These are phyloP conservation scores for Zaprionus nigranus DNA, from an alignment of 1,140 invertebrate species.

Conservation along the genomic window DNA sequence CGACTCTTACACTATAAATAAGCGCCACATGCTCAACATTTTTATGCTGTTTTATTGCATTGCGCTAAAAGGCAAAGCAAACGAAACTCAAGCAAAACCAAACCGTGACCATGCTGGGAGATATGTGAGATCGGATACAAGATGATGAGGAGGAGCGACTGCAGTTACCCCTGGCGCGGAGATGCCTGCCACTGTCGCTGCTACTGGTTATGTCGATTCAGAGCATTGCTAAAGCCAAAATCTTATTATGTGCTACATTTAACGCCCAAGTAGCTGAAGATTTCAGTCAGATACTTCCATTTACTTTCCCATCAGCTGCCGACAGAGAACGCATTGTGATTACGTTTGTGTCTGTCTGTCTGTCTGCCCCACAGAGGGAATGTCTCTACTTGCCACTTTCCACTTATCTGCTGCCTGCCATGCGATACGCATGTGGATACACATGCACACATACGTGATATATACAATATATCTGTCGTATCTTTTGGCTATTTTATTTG, in stretches of 20 bases:
- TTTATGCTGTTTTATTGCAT: constrained; percentile 81
- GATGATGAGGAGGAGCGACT: neutral
- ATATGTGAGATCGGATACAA: neutral
- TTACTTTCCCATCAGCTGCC: constrained; percentile 27
- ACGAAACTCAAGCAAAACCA: constrained; percentile 40
- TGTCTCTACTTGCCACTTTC: constrained; percentile 11
- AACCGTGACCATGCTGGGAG: constrained; percentile 17
- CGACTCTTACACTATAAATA: constrained; percentile 68
- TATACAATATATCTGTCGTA: constrained; percentile 27
- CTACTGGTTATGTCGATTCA: constrained; percentile 16
- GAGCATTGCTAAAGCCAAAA: constrained; percentile 44
- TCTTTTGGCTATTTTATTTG: constrained; percentile 25
- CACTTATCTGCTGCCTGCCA: constrained; percentile 16
- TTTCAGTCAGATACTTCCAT: constrained; percentile 49
- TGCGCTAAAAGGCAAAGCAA: constrained; percentile 70
- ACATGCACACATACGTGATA: neutral
- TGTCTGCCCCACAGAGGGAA: neutral
- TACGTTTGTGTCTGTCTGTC: neutral
- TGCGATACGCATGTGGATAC: neutral
- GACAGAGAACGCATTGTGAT: constrained; percentile 21
- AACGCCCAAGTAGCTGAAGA: constrained; percentile 69
- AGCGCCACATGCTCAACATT: constrained; percentile 78
- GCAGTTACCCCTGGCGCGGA: neutral
- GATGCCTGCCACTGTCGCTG: constrained; percentile 2
- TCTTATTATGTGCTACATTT: constrained; percentile 81